Evolutionary conservation across 2,888 invertebrate genomes (phyloP), one percentile per base, ranked within the genome.

Genomic region (Ditylenchus weischeri): DNA sequence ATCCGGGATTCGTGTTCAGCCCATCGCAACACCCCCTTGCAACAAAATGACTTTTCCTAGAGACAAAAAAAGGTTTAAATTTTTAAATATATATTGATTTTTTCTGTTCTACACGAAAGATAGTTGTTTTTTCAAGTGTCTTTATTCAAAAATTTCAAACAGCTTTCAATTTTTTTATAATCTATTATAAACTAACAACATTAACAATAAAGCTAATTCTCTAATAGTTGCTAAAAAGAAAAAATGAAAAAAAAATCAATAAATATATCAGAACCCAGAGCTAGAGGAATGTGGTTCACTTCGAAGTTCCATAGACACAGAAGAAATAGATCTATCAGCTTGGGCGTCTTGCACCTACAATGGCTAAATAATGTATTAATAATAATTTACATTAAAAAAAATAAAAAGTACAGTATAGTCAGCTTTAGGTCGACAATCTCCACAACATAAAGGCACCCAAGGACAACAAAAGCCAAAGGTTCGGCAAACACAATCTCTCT

Each of bases 391-490:
- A 59, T 36, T 19, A 38, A 54, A 54, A 35, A 19, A 5, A 62
- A 54, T 2, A 35, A 19, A 61, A 62, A 19, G 63, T 21, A 62
- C 48, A 15, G 49, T 48, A n/a, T 48, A 60, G 19, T 29, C 29
- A 38, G 60, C 35, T n/a, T 35, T 43, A n/a, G 62, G 62, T 7
- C 36, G 21, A 19, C 48, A 54, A 19, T 54, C 62, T 51, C 54
- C 62, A 62, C 62, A 62, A 8, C 59, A 59, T 23, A 59, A 35
- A 19, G 59, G 36, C 19, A 35, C 36, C 59, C 66, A 66, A 11
- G 66, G 66, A 60, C 65, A 66, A 23, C 66, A 66, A 69, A 49
- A 66, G 23, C 68, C 64, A 23, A 67, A 29, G 19, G 67, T 35
- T 21, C 59, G 66, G 23, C 50, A 66, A 1, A 50, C 19, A n/a